These are phyloP conservation scores for Drosophila parthenogenetica DNA, from an alignment of 2,888 invertebrate genomes.

Conservation along the genomic window DNA sequence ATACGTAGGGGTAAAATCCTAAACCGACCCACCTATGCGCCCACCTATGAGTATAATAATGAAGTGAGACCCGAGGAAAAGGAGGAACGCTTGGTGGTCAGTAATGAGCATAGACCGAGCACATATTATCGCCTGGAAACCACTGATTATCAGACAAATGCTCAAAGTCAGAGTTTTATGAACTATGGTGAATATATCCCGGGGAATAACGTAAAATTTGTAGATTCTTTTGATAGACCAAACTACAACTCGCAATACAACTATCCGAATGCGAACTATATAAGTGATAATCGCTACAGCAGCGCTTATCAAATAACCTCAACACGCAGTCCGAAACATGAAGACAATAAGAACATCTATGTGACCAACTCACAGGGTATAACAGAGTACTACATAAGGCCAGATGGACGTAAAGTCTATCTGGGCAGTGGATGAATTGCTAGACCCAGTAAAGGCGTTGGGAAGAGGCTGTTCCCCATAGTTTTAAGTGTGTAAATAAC, in stretches of 20 bases:
- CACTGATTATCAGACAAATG: conserved; percentile 20
- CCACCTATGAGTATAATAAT: conserved; percentile 59
- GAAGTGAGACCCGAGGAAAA: conserved; percentile 37
- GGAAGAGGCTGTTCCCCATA: conserved; percentile 47
- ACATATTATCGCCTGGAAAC: conserved; percentile 61
- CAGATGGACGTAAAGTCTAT: conserved; percentile 81
- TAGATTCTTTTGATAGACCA: conserved; percentile 25
- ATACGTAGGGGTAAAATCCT: conserved; percentile 82
- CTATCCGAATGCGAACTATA: conserved; percentile 72
- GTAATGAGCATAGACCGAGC: conserved; percentile 63
- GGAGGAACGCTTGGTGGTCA: conserved; percentile 66
- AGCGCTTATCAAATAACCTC: conserved; percentile 50
- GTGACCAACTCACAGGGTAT: conserved; percentile 82
- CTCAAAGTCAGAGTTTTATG: conserved; percentile 39
- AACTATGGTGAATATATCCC: conserved; percentile 69
- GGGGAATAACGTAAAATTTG: conserved; percentile 39
- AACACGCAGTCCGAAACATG: conserved; percentile 52
- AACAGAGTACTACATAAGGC: conserved; percentile 82
- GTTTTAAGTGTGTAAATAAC: conserved; percentile 65
- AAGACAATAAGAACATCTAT: conserved; percentile 82
- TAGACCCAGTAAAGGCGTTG: neutral
- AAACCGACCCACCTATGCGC: conserved; percentile 75
- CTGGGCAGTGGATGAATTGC: conserved; percentile 52
- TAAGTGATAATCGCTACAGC: conserved; percentile 70
- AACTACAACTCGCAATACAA: conserved; percentile 50